Evolutionary conservation across 53 echinoderm and acorn worm species (phyloP).

Genomic region (Luidia sarsii): DNA sequence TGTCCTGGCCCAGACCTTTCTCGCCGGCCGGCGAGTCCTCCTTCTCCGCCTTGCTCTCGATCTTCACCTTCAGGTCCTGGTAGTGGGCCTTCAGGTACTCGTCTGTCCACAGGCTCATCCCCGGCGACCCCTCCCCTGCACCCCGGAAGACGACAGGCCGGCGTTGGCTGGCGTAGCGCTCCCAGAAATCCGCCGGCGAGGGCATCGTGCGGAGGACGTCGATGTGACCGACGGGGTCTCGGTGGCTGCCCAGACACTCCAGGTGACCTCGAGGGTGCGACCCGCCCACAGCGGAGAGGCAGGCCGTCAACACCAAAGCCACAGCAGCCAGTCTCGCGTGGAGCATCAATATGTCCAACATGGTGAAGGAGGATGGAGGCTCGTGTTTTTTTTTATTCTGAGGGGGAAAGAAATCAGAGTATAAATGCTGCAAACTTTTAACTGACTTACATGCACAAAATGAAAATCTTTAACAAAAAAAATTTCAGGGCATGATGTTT

Average conservation of each 20-base stretch:
- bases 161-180: slow-evolving; percentile 70
- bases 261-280: slow-evolving; percentile 59
- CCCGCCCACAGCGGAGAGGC: neutral
- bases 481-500: too few relatives aligned
- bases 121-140: slow-evolving; percentile 66
- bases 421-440: too few relatives aligned
- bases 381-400: too few relatives aligned
- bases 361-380: too few relatives aligned
- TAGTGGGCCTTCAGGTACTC: slow-evolving; percentile 70
- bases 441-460: too few relatives aligned
- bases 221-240: slow-evolving; percentile 82
- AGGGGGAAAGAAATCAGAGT: too few relatives aligned
- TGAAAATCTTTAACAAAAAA: too few relatives aligned
- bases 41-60: slow-evolving; percentile 86
- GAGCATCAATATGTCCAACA: too few relatives aligned
- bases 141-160: slow-evolving; percentile 80
- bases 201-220: slow-evolving; percentile 67
- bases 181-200: slow-evolving; percentile 82
- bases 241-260: slow-evolving; percentile 72
- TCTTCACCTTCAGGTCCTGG: slow-evolving; percentile 79
- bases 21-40: slow-evolving; percentile 73
- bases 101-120: slow-evolving; percentile 75
- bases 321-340: too few relatives aligned
- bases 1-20: slow-evolving; percentile 89
- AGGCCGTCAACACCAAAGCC: too few relatives aligned